These are phyloP conservation scores for Drosophila murphyi DNA, from an alignment of 1,140 invertebrate species.

Conservation along the genomic window DNA sequence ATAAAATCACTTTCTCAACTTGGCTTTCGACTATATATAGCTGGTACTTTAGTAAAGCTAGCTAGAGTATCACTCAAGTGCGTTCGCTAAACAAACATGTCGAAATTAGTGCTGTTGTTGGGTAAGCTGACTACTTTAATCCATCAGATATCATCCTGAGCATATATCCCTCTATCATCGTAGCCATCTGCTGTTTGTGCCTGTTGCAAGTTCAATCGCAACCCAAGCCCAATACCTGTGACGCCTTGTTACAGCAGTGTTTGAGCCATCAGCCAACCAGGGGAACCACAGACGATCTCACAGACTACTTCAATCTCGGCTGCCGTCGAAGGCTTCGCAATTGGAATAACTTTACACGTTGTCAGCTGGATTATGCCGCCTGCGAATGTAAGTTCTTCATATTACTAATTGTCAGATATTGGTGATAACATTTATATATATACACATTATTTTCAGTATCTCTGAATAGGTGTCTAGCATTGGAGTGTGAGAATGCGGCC, in stretches of 20 bases:
- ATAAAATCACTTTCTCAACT: constrained; percentile 10
- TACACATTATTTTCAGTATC: constrained; percentile 13
- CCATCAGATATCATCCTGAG: not conserved
- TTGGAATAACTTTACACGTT: constrained; percentile 52
- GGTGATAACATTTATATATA: not conserved
- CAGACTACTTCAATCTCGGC: constrained; percentile 29
- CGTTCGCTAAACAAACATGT: constrained; percentile 41
- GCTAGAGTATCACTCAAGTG: not conserved
- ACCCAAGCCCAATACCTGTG: constrained; percentile 16
- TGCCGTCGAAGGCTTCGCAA: not conserved
- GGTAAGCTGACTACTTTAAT: constrained; percentile 38
- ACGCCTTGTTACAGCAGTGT: constrained; percentile 13
- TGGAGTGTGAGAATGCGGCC: constrained; percentile 34
- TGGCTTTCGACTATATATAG: constrained; percentile 27
- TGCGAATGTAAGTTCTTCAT: constrained; percentile 47
- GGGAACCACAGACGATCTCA: constrained; percentile 40
- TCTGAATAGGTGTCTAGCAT: constrained; percentile 28
- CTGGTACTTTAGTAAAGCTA: not conserved
- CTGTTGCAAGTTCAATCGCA: constrained; percentile 40
- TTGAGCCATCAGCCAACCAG: constrained; percentile 1
- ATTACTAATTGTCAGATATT: not conserved
- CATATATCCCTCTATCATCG: not conserved
- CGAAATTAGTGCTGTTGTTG: constrained; percentile 46
- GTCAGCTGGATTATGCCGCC: constrained; percentile 40
- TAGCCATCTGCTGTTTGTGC: constrained; percentile 51